phyloP scores from a whole-genome alignment of 2,113 vertebrate genomes.

The Hydrolagus affinis region DNA sequence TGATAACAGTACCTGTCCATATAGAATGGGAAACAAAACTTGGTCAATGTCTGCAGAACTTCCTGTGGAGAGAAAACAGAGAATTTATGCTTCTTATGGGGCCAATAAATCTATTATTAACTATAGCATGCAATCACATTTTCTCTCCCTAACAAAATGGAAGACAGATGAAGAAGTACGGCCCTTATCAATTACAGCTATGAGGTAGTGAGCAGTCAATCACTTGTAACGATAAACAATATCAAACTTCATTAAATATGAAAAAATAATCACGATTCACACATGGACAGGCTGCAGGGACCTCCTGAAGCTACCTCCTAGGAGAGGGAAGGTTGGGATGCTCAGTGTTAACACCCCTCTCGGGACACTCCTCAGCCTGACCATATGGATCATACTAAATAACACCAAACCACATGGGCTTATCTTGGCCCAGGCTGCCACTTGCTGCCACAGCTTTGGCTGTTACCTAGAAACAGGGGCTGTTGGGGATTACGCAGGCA shows the following conservation, averaged over 20 bases:
- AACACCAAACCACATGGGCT: conserved; percentile 69
- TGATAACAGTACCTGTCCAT: conserved; percentile 81
- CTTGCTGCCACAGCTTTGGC: conserved; percentile 69
- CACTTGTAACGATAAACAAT: conserved; percentile 69
- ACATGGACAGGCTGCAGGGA: conserved; percentile 71
- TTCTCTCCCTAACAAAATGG: conserved; percentile 61
- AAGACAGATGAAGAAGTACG: conserved; percentile 79
- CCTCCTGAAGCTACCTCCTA: conserved; percentile 54
- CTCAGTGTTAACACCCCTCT: conserved; percentile 87
- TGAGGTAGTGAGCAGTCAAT: conserved; percentile 57
- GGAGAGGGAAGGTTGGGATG: conserved; percentile 70
- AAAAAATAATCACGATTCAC: conserved; percentile 75
- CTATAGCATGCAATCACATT: conserved; percentile 62
- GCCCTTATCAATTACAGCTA: conserved; percentile 69
- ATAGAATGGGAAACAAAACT: conserved; percentile 96
- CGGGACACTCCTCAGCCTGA: conserved; percentile 75
- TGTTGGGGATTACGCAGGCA: conserved; percentile 46
- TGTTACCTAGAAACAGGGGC: conserved; percentile 84
- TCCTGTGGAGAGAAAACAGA: conserved; percentile 72
- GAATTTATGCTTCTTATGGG: conserved; percentile 86
- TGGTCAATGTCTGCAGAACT: conserved; percentile 81
- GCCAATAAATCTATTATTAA: conserved; percentile 88
- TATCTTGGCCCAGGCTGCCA: conserved; percentile 75
- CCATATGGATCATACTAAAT: conserved; percentile 95
- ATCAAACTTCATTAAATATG: conserved; percentile 79